Conservation (phyloP, 1,140 invertebrate species). For the Macrosteles quadrilineatus region DNA sequence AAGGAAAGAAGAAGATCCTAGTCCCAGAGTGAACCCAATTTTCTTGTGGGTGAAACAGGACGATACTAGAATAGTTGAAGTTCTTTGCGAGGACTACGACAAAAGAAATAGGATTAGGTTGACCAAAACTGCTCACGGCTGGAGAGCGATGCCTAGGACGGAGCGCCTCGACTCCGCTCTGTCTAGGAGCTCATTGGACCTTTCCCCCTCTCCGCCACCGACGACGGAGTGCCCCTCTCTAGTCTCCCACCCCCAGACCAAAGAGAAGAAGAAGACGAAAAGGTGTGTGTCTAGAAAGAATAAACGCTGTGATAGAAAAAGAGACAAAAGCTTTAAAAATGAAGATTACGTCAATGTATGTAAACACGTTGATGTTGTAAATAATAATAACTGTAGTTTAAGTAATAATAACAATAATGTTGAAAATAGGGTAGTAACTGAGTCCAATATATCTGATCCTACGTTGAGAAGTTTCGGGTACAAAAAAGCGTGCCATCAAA, state of each 20-base stretch:
- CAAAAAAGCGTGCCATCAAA: conserved; percentile 17
- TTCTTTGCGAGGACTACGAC: conserved; percentile 83
- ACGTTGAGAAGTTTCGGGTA: conserved; percentile 18
- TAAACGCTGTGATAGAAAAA: conserved; percentile 22
- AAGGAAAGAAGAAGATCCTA: conserved; percentile 29
- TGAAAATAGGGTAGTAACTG: conserved; percentile 9
- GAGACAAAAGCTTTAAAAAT: not conserved
- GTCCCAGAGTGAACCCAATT: conserved; percentile 70
- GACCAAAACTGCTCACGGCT: conserved; percentile 74
- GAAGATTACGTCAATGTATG: conserved; percentile 5
- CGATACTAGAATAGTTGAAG: conserved; percentile 75
- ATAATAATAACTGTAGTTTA: conserved; percentile 25
- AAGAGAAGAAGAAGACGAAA: conserved; percentile 36
- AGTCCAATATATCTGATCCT: conserved; percentile 15
- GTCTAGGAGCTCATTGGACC: conserved; percentile 46
- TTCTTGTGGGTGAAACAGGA: conserved; percentile 79
- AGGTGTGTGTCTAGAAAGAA: conserved; percentile 31
- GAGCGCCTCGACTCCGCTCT: conserved; percentile 62
- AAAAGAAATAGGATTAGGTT: conserved; percentile 77
- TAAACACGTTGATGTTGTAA: conserved; percentile 29
- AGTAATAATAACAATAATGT: conserved; percentile 21
- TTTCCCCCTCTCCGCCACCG: not conserved
- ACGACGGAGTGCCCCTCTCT: conserved; percentile 16
- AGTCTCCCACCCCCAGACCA: conserved; percentile 25
- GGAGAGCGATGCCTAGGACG: conserved; percentile 77